Conservation (phyloP, 1,140 invertebrate species). For the Sinella curviseta region DNA sequence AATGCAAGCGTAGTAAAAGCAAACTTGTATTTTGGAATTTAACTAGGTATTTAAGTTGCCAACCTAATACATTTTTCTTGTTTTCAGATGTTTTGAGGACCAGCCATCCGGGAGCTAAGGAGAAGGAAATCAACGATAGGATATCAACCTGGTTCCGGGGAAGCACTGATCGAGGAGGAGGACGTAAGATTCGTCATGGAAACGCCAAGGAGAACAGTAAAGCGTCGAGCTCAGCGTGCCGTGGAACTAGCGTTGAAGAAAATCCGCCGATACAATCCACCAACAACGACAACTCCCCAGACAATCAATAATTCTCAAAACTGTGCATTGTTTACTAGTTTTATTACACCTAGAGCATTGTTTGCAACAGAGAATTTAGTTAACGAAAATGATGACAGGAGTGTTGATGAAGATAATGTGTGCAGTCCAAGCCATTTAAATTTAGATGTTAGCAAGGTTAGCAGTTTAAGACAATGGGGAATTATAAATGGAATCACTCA, state of each 20-base stretch:
- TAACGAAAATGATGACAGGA: too few relatives aligned
- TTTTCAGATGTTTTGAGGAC: not conserved
- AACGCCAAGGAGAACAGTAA: not conserved
- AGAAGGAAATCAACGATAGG: not conserved
- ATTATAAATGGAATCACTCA: not conserved
- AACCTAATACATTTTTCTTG: too few relatives aligned
- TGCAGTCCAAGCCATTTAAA: too few relatives aligned
- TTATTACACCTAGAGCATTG: too few relatives aligned
- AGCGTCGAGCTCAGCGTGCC: not conserved
- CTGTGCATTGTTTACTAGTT: too few relatives aligned
- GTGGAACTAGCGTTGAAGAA: not conserved
- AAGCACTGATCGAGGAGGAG: not conserved
- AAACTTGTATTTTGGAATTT: not conserved
- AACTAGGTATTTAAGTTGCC: not conserved
- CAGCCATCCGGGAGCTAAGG: not conserved
- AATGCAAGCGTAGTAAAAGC: not conserved
- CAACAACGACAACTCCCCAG: too few relatives aligned
- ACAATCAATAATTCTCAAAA: too few relatives aligned
- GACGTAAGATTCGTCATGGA: not conserved
- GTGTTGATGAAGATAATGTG: too few relatives aligned
- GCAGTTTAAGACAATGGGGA: conserved; percentile 5
- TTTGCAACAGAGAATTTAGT: too few relatives aligned
- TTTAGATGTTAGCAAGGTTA: too few relatives aligned
- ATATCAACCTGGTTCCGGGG: not conserved
- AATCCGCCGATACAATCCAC: too few relatives aligned